Conservation (phyloP, 2,113 vertebrate genomes). For the Strix uralensis region DNA sequence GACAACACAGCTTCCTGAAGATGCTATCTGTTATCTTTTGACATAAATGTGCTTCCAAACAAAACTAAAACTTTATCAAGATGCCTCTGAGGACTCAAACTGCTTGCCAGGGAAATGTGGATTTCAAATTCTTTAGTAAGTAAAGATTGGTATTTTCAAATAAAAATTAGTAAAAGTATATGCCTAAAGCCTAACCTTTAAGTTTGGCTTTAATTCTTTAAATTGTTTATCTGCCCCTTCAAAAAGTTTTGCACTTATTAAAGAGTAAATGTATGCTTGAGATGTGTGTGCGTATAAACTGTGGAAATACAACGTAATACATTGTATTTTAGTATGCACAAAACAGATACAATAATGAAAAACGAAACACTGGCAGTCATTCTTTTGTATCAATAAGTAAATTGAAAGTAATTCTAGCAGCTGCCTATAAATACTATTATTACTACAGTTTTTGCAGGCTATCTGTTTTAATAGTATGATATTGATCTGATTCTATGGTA, state of each 20-base stretch:
- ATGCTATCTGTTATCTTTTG: no score
- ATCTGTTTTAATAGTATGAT: not conserved
- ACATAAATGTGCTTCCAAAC: no score
- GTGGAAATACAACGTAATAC: not conserved
- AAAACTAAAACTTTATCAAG: no score
- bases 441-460: not conserved
- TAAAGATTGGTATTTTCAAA: not conserved
- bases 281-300: not conserved
- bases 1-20: no score
- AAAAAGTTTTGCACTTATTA: not conserved
- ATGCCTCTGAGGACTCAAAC: no score
- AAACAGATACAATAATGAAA: not conserved
- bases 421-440: not conserved
- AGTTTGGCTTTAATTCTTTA: not conserved
- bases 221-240: not conserved
- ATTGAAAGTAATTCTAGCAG: not conserved
- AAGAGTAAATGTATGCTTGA: not conserved
- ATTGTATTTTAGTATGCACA: not conserved
- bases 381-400: not conserved
- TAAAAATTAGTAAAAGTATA: not conserved
- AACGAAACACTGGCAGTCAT: not conserved
- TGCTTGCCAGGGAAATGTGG: no score
- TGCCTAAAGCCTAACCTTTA: not conserved
- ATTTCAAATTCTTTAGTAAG: no score
- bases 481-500: not conserved